Base-by-base conservation (phyloP, 2,888 invertebrate species). In the Drosophila suboccidentalis region DNA sequence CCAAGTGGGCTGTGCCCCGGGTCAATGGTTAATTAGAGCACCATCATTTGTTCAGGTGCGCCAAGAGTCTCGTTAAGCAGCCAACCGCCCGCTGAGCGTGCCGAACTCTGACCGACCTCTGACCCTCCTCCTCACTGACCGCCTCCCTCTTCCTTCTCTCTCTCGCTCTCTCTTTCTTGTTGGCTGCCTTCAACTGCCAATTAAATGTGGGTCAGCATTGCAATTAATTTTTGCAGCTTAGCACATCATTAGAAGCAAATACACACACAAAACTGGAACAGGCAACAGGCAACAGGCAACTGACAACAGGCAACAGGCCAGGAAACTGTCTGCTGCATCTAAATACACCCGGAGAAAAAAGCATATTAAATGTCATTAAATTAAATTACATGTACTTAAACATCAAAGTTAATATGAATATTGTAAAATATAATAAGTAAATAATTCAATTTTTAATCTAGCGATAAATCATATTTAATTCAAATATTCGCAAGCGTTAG, bases 141-240 rank as follows among this genome's bases (percentile, higher is more conserved):
- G 9, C 36, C 34, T 34, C 3, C 13, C 15, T 2, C 36, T n/a
- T 13, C 22, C 36, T 6, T 4, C 19, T 13, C 3, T 13, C 11
- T 13, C 19, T n/a, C 13, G 6, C 29, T 39, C 39, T 10, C 19
- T 44, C 46, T 19, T 13, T 10, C 22, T 46, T 38, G n/a, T 13
- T 19, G n/a, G 10, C 15, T 4, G 11, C 6, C 6, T 15, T 9
- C 57, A 17, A 39, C 47, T 36, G 58, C n/a, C 61, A 82, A 87
- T 79, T 82, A 70, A 72, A 82, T 82, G 75, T 82, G 82, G 82
- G 71, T 78, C 84, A 71, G 36, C 19, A 19, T 66, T 75, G 82
- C 81, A 80, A 82, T 82, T 82, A 82, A 36, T 66, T 50, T 73
- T 64, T 78, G 78, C 75, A 81, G 76, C 75, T 82, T 82, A 87